Conservation (phyloP, 2,113 vertebrate genomes). For the Dipodomys merriami region DNA sequence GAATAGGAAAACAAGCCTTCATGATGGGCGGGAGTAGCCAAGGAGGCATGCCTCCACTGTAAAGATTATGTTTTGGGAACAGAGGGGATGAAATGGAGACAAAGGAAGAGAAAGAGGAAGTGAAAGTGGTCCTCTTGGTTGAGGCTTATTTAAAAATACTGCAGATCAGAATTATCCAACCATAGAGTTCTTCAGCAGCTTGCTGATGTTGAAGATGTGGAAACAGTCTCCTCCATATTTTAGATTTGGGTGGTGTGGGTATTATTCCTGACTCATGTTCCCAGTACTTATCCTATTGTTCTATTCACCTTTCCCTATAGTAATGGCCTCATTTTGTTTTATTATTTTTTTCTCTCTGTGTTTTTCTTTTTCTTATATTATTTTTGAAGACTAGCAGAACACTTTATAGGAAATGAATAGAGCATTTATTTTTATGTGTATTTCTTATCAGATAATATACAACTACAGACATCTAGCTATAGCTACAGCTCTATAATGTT, state of each 20-base stretch:
- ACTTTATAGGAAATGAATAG: too few species aligned
- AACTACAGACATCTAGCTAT: neutral
- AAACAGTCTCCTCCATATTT: neutral
- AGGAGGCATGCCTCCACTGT: neutral
- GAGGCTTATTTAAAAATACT: neutral
- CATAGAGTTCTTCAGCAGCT: neutral
- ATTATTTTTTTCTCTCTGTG: too few species aligned
- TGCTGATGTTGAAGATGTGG: neutral
- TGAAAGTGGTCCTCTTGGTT: neutral
- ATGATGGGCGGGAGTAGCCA: fast-evolving
- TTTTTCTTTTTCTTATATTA: too few species aligned
- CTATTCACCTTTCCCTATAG: neutral
- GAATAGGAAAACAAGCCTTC: neutral
- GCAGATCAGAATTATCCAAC: neutral
- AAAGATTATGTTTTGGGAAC: neutral
- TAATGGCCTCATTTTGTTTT: neutral
- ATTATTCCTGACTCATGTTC: neutral
- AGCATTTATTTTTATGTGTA: neutral
- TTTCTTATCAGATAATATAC: neutral
- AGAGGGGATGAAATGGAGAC: neutral
- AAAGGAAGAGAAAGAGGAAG: neutral
- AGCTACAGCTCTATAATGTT: neutral
- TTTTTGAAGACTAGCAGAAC: neutral
- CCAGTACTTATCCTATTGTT: neutral
- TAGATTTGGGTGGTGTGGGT: neutral